Evolutionary conservation across 2,113 vertebrate genomes (phyloP), one percentile per base, ranked within the genome.

Genomic region (Poeciliopsis retropinna): DNA sequence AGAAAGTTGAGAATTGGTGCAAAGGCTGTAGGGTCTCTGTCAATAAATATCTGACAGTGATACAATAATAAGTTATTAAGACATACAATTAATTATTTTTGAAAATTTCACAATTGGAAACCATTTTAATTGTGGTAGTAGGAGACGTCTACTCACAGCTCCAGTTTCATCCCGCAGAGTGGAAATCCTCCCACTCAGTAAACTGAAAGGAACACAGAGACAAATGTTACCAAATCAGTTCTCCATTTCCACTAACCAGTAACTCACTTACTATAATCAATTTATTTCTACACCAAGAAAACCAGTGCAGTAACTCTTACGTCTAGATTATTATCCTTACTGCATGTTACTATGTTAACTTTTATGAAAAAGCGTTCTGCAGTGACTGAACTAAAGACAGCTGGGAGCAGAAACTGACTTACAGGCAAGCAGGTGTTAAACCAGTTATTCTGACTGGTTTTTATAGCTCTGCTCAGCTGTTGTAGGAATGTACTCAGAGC

Each of bases 1-100:
- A 99, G 98, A 89, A 99, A 99, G 94, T 99, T 99, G 91, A 99
- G 91, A 93, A 99, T 99, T 70, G 98, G 98, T 88, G 97, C 97
- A 95, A 99, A 99, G 39, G 97, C 97, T 88, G 97, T 95, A 3
- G 98, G 98, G 90, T 99, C 98, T 91, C 98, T 93, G 90, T 99
- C 98, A 91, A 99, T 99, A 96, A 99, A 99, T 95, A 99, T 99
- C 98, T 99, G 88, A 15, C 92, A 93, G 88, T 86, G 61, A 66
- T 32, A 67, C 70, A 22, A 65, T 22, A n/a, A 65, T 2, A 2
- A 14, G 12, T 12, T 65, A 41, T 25, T 25, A 57, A 54, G 5
- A 54, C 2, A 22, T 25, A 25, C 19, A 15, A 41, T 41, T 41
- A 41, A 41, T 15, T 41, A 41, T 15, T 54, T n/a, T 25, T n/a